These are phyloP conservation scores for Drosophila kohkoa DNA, from an alignment of 1,140 invertebrate genomes.

Conservation along the genomic window DNA sequence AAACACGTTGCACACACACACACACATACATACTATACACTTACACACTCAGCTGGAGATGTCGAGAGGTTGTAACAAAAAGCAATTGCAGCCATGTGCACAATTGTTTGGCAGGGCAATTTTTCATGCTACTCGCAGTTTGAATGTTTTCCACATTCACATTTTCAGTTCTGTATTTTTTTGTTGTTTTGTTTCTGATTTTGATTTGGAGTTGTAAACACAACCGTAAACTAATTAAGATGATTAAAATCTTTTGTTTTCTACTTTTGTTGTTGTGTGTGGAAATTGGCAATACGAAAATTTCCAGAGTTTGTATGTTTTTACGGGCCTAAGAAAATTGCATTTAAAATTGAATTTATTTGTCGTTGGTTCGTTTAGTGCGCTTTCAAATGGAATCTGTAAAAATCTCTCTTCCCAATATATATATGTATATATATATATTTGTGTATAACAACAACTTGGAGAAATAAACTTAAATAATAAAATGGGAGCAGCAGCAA, in stretches of 20 bases:
- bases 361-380: conserved; percentile 16
- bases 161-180: too few species aligned
- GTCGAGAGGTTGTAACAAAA: conserved; percentile 37
- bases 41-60: conserved; percentile 32
- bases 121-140: conserved; percentile 53
- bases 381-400: conserved; percentile 57
- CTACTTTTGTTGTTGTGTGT: not conserved
- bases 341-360: conserved; percentile 63
- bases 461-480: conserved; percentile 70
- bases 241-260: conserved; percentile 74
- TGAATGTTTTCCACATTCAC: conserved; percentile 58
- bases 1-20: conserved; percentile 57
- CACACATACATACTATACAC: not conserved
- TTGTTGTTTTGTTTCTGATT: conserved; percentile 24
- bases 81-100: conserved; percentile 56
- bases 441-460: conserved; percentile 38
- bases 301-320: not conserved
- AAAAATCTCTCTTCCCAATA: conserved; percentile 30
- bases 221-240: conserved; percentile 78
- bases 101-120: conserved; percentile 62
- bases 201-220: conserved; percentile 34
- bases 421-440: not conserved
- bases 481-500: conserved; percentile 68
- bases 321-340: conserved; percentile 40
- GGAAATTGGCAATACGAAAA: conserved; percentile 31